Evolutionary conservation across 1,140 invertebrate genomes (phyloP), one percentile per base, ranked within the genome.

Genomic region (Paraescarpia echinospica): DNA sequence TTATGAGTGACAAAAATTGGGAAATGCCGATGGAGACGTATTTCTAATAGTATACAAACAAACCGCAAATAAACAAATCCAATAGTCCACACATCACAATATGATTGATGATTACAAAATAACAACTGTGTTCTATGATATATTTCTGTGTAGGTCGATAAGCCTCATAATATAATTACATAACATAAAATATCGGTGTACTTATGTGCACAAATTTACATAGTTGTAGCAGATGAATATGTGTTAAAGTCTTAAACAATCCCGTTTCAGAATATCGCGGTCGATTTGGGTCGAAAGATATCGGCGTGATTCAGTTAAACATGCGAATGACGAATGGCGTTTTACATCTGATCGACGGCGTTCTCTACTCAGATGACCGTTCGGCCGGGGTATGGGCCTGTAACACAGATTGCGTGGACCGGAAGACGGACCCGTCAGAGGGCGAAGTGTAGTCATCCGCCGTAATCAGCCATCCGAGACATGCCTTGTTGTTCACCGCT

Each of bases 291-390:
- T 59, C 33, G 31, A 33, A 41, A 31, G 89, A 77, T 33, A 34
- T 92, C 31, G 89, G 89, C 51, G 48, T 92, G 51, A 77, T 92
- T 92, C 51, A 77, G 8, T 31, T n/a, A 6, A 91, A 92, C 89
- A 34, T 90, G 34, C 77, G 92, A 18, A 89, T 89, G 35, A 89
- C 88, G 77, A 92, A 92, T 31, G 92, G 92, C 1, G 92, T 92
- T 35, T 12, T 92, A 12, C 92, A 92, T 89, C 33, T 92, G 35
- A 90, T 92, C 12, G 89, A 92, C 33, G 41, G 51, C 33, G 77
- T 92, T 33, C n/a, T 92, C 90, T 90, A 34, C 6, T 90, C 90
- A 33, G 90, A 90, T 22, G 90, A 90, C 90, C 90, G 12, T 27
- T 34, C n/a, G 90, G 14, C 6, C n/a, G 35, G n/a, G 18, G 90